Evolutionary conservation across 2,888 invertebrate species (phyloP).

Genomic region (Ectemnius lituratus): DNA sequence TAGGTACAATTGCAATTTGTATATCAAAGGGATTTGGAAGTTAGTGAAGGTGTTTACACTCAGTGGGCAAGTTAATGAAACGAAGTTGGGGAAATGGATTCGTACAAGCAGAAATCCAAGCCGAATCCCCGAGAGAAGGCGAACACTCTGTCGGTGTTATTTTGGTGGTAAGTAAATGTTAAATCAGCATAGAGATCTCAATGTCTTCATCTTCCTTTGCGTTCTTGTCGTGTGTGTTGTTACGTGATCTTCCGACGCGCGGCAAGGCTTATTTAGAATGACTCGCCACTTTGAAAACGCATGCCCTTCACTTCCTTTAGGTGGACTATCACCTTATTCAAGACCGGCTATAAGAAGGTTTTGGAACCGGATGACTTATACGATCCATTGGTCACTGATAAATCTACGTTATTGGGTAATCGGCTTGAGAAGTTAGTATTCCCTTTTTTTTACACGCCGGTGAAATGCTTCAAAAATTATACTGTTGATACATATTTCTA

Average conservation of each 20-base stretch:
- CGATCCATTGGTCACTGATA: constrained; percentile 84
- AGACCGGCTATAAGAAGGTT: constrained; percentile 85
- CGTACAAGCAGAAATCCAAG: constrained; percentile 74
- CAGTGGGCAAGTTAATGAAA: constrained; percentile 41
- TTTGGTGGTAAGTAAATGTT: constrained; percentile 80
- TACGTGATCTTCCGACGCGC: background rate
- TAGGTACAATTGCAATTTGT: too few relatives aligned
- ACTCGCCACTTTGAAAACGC: background rate
- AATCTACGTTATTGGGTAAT: constrained; percentile 84
- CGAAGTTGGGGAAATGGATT: constrained; percentile 65
- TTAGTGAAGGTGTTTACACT: background rate
- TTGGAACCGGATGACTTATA: constrained; percentile 87
- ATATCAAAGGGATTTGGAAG: too few relatives aligned
- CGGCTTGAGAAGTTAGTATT: constrained; percentile 82
- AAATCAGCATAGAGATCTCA: background rate
- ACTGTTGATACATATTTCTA: constrained; percentile 55
- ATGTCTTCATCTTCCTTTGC: background rate
- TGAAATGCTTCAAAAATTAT: too few relatives aligned
- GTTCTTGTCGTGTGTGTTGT: background rate
- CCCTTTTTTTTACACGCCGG: too few relatives aligned
- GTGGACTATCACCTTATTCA: constrained; percentile 89
- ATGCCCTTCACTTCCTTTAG: constrained; percentile 74
- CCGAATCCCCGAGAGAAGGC: constrained; percentile 82
- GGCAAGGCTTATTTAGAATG: background rate
- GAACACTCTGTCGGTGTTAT: constrained; percentile 81